Evolutionary conservation across 1,140 invertebrate genomes (phyloP).

Genomic region (Melitaea cinxia): DNA sequence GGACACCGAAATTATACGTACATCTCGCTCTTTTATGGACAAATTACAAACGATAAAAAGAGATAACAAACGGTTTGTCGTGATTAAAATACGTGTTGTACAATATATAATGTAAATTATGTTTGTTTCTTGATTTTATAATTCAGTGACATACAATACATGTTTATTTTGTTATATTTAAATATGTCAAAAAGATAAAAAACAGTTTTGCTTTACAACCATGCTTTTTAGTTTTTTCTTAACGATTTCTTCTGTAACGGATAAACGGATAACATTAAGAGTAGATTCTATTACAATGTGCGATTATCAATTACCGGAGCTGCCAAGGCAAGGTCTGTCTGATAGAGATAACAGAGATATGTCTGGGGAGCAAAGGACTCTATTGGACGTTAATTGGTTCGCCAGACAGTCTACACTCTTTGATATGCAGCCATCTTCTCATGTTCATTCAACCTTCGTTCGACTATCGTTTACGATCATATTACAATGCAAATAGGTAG

Average conservation of each 20-base stretch:
- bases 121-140: background rate
- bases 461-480: conserved; percentile 8
- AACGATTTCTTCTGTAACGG: background rate
- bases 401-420: conserved; percentile 57
- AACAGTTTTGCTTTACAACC: background rate
- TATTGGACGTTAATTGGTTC: conserved; percentile 68
- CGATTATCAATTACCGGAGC: conserved; percentile 57
- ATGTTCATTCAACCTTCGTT: conserved; percentile 35
- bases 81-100: conserved; percentile 2
- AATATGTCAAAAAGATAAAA: background rate
- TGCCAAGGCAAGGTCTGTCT: conserved; percentile 53
- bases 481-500: too few relatives aligned
- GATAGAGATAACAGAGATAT: conserved; percentile 59
- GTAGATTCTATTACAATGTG: conserved; percentile 51
- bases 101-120: conserved; percentile 1
- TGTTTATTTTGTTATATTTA: background rate
- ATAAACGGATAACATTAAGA: conserved; percentile 31
- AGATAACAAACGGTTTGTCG: conserved; percentile 33
- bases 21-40: conserved; percentile 49
- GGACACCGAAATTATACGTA: conserved; percentile 57
- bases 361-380: conserved; percentile 62
- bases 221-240: background rate
- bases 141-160: background rate
- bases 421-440: conserved; percentile 49
- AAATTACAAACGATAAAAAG: conserved; percentile 37